Percentiles rank a stretch among this genome's conserved stretches.
Evolutionary conservation across 2,888 invertebrate genomes (phyloP).

Genomic region (Tetanocera ferruginea): DNA sequence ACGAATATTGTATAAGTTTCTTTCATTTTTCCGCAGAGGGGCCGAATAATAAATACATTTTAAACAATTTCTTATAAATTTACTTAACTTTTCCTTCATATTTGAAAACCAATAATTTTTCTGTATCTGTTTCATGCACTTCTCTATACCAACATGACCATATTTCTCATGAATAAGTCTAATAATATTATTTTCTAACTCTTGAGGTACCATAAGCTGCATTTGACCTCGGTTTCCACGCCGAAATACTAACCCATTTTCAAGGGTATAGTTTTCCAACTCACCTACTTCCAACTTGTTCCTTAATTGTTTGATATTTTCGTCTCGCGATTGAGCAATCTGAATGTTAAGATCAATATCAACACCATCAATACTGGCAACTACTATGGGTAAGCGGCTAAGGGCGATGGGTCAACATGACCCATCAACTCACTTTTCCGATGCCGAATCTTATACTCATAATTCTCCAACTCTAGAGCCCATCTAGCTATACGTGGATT

Average conservation of each 20-base stretch:
- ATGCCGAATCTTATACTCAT: conserved; percentile 21
- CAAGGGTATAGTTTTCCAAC: too few relatives aligned
- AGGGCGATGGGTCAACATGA: conserved; percentile 37
- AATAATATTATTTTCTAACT: conserved; percentile 13
- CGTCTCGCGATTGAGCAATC: not conserved
- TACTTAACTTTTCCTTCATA: not conserved
- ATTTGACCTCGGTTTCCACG: not conserved
- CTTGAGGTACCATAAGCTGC: conserved; percentile 1
- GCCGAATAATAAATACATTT: conserved; percentile 27
- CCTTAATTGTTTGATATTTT: not conserved
- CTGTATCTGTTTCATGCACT: conserved; percentile 2
- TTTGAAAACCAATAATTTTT: conserved; percentile 4
- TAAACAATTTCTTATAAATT: conserved; percentile 3
- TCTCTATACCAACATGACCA: conserved; percentile 10
- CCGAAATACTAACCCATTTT: too few relatives aligned
- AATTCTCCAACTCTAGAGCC: conserved; percentile 34
- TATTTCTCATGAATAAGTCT: conserved; percentile 14
- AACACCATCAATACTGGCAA: not conserved
- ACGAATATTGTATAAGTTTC: conserved; percentile 19
- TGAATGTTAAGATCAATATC: conserved; percentile 9
- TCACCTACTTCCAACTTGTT: not conserved
- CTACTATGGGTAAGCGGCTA: not conserved
- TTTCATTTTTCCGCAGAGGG: conserved; percentile 6
- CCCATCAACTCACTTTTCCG: conserved; percentile 18
- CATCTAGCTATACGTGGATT: conserved; percentile 29